Evolutionary conservation across 2,888 invertebrate genomes (phyloP), one percentile per base, ranked within the genome.

Genomic region (Drosophila anomalata): DNA sequence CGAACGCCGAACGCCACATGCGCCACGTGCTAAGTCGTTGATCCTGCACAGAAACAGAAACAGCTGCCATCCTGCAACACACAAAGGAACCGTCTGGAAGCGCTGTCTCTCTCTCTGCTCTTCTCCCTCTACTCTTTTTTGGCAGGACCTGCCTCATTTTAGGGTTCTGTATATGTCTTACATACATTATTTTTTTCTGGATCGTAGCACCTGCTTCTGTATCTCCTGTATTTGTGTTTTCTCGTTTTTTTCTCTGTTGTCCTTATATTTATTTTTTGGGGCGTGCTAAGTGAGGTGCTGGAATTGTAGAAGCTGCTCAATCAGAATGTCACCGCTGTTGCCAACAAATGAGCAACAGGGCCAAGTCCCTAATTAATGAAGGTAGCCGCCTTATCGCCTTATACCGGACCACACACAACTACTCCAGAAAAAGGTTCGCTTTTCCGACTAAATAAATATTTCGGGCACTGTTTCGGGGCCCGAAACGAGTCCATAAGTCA

Each of bases 1-100:
- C 70, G 22, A 51, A 52, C 47, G 47, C 47, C 29, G 29, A 36
- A 36, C 85, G 79, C 85, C 79, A 84, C 79, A 81, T 87, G 81
- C 81, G 82, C 82, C 82, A 82, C 82, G 82, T 82, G 82, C 82
- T 82, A 87, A 87, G 82, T 81, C 82, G 88, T 87, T 87, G 82
- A 87, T 82, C 88, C 82, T 82, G 82, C 42, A 56, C 74, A 62
- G 55, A 33, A 75, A 63, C 59, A 63, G 59, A 33, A 75, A 69
- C 63, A 75, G 59, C 56, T 72, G 65, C 68, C 76, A 61, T 57
- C 65, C 54, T 36, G 57, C 42, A 50, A 7, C 44, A 55, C 47
- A 42, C 65, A 63, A 57, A 69, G 53, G 60, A 54, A 57, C 60
- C 60, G 53, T 50, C 47, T 57, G 59, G 48, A 20, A 17, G 26